Base-by-base conservation (phyloP, 2,888 invertebrate genomes). In the Chromoteleia sp. region DNA sequence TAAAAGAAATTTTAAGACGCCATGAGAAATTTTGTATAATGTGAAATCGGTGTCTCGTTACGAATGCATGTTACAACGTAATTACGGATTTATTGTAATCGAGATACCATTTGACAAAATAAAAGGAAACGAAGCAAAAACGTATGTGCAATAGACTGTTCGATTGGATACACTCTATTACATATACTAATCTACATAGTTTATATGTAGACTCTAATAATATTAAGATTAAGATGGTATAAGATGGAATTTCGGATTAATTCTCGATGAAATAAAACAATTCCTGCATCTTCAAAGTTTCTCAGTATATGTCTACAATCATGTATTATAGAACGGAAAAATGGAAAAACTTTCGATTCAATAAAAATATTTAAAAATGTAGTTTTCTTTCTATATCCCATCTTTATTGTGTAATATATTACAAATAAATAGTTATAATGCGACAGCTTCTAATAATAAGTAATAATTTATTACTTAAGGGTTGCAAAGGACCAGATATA, bases 251-350 rank as follows among this genome's bases (percentile, higher is more conserved):
- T 88, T 88, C 84, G 85, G 87, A 88, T 86, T 86, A 86, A 88
- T 88, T 87, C 87, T 88, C 85, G 86, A 89, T 8, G 86, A 84
- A 87, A 87, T 89, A 88, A 86, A 87, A 85, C 83, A 86, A 89
- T 88, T 88, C 87, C 89, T 87, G 84, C 89, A 88, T 87, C 83
- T 90, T 88, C 89, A 84, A 81, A 86, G 88, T 88, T 89, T 89
- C 88, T 89, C 88, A 88, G 84, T 88, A 89, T 89, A 90, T 90
- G 89, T 90, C 89, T 87, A 87, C 90, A 88, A 90, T 90, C 88
- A 88, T 89, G 89, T 89, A 89, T 88, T 86, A 90, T 90, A 90
- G 88, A 87, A 86, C 74, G 82, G 84, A 39, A 89, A 88, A 83
- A 77, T 33, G 36, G 54, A 12, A 58, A 54, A 61, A 85, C 86